phyloP scores from a whole-genome alignment of 64 coral and sea anemone species.

The Porites lutea region DNA sequence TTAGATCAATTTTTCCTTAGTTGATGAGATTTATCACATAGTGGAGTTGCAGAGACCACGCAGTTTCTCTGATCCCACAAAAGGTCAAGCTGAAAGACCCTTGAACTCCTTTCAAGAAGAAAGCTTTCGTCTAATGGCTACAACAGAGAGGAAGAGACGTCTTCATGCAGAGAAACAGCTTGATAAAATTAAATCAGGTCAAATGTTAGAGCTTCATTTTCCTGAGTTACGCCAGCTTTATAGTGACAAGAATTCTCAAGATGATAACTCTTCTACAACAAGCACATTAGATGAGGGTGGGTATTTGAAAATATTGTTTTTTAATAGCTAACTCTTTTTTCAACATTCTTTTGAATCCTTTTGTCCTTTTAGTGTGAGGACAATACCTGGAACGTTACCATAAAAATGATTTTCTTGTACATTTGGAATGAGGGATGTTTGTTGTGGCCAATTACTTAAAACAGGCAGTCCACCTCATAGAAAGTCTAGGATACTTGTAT shows the following conservation, averaged over 20 bases:
- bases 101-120: not conserved
- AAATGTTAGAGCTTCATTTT: not conserved
- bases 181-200: not conserved
- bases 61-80: not conserved
- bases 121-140: conserved; percentile 1
- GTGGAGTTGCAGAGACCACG: not conserved
- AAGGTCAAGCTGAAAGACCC: not conserved
- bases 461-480: too few relatives aligned
- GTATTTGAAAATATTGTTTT: not conserved
- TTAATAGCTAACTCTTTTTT: not conserved
- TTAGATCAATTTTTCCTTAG: not conserved
- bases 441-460: too few relatives aligned
- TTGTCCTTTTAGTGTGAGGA: too few relatives aligned
- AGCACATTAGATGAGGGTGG: not conserved
- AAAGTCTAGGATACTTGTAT: too few relatives aligned
- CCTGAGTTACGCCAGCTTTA: not conserved
- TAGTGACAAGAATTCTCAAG: not conserved
- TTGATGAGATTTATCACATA: not conserved
- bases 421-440: too few relatives aligned
- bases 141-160: not conserved
- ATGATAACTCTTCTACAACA: not conserved
- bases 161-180: not conserved
- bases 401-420: too few relatives aligned
- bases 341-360: too few relatives aligned
- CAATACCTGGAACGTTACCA: too few relatives aligned